A percentile compares a stretch with the other conserved stretches of the same genome.
These are phyloP conservation scores for Anniella stebbinsi DNA, from an alignment of 2,797 vertebrate genomes.

Conservation along the genomic window DNA sequence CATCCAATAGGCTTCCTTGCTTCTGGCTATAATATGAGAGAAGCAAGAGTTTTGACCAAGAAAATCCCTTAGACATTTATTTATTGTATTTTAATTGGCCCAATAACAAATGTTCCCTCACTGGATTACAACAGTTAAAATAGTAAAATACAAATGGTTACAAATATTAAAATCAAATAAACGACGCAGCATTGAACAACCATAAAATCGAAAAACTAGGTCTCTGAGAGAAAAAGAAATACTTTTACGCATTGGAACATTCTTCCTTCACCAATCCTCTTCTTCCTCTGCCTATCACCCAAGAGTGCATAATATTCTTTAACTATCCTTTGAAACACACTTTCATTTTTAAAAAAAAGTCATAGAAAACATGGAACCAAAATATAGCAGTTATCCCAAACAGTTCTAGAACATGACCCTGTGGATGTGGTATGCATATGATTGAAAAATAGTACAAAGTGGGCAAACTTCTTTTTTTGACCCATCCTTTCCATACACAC, in stretches of 20 bases:
- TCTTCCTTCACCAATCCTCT: neutral
- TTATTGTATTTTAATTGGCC: too few relatives aligned
- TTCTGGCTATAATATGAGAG: neutral
- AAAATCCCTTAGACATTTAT: neutral
- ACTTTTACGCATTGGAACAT: neutral
- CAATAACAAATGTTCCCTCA: too few relatives aligned
- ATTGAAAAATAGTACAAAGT: neutral
- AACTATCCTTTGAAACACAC: neutral
- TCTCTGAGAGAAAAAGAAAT: too few relatives aligned
- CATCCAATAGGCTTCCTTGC: neutral
- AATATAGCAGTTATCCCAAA: neutral
- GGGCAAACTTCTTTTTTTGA: neutral
- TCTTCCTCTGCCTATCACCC: neutral
- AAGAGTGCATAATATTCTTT: neutral
- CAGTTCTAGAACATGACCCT: neutral
- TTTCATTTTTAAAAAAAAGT: neutral
- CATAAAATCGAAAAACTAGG: too few relatives aligned
- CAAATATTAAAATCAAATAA: too few relatives aligned
- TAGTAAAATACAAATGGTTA: too few relatives aligned
- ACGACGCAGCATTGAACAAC: too few relatives aligned
- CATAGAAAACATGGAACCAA: neutral
- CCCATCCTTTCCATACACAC: neutral
- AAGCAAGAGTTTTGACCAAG: neutral
- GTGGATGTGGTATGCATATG: neutral
- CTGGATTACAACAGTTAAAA: too few relatives aligned